A percentile compares a stretch with the other conserved stretches of the same genome.
phyloP scores from a whole-genome alignment of 1,140 invertebrate species.

The Euura lappo region DNA sequence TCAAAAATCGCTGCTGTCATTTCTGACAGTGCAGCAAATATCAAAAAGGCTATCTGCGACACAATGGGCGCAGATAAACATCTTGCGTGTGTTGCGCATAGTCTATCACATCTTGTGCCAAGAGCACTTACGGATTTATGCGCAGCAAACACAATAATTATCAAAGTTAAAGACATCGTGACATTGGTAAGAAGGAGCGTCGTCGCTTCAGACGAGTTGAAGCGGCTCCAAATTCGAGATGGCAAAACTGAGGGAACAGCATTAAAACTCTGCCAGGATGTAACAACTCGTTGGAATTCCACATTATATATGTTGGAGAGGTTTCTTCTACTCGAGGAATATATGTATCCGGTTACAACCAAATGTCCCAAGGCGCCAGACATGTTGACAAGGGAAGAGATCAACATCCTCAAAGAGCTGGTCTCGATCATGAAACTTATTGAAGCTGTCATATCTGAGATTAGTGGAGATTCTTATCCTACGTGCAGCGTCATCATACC shows the following conservation, averaged over 20 bases:
- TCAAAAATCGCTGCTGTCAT: slow-evolving; percentile 17
- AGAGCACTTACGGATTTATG: not conserved
- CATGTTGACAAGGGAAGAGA: slow-evolving; percentile 43
- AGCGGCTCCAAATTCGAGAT: slow-evolving; percentile 24
- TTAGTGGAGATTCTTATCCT: slow-evolving; percentile 52
- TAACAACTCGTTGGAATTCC: slow-evolving; percentile 40
- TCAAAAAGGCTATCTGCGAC: too few relatives aligned
- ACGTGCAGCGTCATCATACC: slow-evolving; percentile 51
- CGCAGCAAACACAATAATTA: not conserved
- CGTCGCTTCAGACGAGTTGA: slow-evolving; percentile 24
- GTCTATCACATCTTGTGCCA: not conserved
- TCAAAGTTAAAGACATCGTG: slow-evolving; percentile 24
- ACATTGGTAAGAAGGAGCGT: slow-evolving; percentile 18
- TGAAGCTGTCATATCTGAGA: slow-evolving; percentile 50
- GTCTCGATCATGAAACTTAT: slow-evolving; percentile 43
- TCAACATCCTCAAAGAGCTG: slow-evolving; percentile 36
- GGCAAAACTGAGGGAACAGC: slow-evolving; percentile 25
- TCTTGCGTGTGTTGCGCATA: slow-evolving; percentile 21
- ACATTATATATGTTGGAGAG: too few relatives aligned
- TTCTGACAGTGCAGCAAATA: not conserved
- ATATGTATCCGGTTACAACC: slow-evolving; percentile 42
- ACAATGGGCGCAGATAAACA: not conserved
- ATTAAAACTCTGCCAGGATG: slow-evolving; percentile 33
- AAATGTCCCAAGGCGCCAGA: slow-evolving; percentile 41
- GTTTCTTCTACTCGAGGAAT: slow-evolving; percentile 29